phyloP scores from a whole-genome alignment of 2,113 vertebrate genomes.

The Riparia riparia region DNA sequence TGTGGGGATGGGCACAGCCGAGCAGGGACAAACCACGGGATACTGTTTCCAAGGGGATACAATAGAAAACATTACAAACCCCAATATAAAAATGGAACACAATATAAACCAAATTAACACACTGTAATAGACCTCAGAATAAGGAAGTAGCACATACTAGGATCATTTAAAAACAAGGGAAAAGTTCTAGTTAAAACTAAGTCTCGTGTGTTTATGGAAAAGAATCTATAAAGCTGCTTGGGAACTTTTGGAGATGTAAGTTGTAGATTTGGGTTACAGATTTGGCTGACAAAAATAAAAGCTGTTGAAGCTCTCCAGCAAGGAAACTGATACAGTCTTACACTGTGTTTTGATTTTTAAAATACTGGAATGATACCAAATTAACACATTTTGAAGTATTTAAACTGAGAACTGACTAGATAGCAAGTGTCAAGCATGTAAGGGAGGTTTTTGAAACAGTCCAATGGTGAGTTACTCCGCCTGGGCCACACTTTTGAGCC shows the following conservation, averaged over 20 bases:
- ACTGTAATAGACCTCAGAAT: background rate
- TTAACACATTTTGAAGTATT: background rate
- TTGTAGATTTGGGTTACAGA: background rate
- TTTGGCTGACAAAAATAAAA: conserved; percentile 16
- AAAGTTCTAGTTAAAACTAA: background rate
- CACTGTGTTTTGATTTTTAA: background rate
- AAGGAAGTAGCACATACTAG: background rate
- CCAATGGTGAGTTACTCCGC: background rate
- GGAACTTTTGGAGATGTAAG: background rate
- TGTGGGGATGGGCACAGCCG: too few species aligned
- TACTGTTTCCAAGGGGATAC: too few species aligned
- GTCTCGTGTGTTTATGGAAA: background rate
- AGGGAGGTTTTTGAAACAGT: background rate
- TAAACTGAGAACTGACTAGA: background rate
- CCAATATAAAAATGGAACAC: too few species aligned
- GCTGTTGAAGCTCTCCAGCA: background rate
- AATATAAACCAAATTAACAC: too few species aligned
- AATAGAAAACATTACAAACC: too few species aligned
- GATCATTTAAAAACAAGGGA: background rate
- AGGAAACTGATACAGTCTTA: background rate
- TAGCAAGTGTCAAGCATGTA: background rate
- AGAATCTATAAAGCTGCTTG: background rate
- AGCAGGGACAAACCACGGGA: too few species aligned
- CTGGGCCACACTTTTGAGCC: background rate
- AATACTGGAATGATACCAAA: background rate